These are phyloP conservation scores for Dicerorhinus sumatrensis DNA, from an alignment of 2,113 vertebrate species.

Conservation along the genomic window DNA sequence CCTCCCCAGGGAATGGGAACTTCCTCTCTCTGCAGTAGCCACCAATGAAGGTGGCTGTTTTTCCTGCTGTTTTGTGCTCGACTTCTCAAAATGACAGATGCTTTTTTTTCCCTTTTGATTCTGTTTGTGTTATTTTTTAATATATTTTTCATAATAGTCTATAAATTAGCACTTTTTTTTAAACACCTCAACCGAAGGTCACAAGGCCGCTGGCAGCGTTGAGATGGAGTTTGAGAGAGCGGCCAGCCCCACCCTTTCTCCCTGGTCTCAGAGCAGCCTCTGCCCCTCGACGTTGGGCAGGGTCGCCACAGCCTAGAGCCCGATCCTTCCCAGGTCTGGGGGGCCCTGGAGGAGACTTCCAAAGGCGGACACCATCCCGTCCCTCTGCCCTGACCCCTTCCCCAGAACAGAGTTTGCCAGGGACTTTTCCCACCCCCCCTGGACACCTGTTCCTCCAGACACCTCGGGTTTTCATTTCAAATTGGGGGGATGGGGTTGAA, in stretches of 20 bases:
- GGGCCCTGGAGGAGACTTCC: conserved; percentile 42
- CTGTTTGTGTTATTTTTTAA: not conserved
- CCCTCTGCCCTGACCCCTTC: not conserved
- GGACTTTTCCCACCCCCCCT: conserved; percentile 14
- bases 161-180: conserved; percentile 70
- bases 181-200: conserved; percentile 13
- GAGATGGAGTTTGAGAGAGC: conserved; percentile 53
- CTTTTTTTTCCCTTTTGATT: conserved; percentile 22
- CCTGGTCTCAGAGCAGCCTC: not conserved
- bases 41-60: conserved; percentile 66
- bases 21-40: conserved; percentile 57
- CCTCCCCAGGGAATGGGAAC: conserved; percentile 43
- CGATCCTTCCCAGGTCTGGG: conserved; percentile 45
- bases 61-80: conserved; percentile 70
- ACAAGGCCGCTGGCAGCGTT: conserved; percentile 30
- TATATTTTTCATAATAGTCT: conserved; percentile 51
- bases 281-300: not conserved
- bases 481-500: conserved; percentile 34
- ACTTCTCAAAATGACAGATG: conserved; percentile 74
- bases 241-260: not conserved
- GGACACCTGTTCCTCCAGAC: conserved; percentile 61
- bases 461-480: conserved; percentile 64
- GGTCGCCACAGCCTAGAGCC: conserved; percentile 40
- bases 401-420: not conserved
- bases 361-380: conserved; percentile 44